Conservation (phyloP, 64 coral and sea anemone species). For the Montipora capricornis region DNA sequence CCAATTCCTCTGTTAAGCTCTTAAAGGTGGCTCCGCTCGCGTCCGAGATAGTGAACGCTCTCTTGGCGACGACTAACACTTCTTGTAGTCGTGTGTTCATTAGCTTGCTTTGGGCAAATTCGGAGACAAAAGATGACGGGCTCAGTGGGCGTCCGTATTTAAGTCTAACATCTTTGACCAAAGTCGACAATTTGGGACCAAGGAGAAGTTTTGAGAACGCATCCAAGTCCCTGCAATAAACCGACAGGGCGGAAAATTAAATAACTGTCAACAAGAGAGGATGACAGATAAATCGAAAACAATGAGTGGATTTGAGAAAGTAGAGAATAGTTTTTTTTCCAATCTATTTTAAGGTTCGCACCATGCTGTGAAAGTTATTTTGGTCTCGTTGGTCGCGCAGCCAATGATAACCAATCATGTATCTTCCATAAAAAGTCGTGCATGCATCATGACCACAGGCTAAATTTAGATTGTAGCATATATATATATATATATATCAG, state of each 20-base stretch:
- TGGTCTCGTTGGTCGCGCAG: no score
- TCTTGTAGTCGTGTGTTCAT: neutral
- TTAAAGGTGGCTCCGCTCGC: conserved; percentile 14
- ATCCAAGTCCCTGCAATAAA: conserved; percentile 3
- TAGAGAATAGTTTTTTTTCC: no score
- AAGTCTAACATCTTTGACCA: neutral
- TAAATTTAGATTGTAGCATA: no score
- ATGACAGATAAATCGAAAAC: no score
- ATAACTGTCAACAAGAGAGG: no score
- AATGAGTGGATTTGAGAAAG: no score
- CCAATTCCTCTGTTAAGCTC: conserved; percentile 6
- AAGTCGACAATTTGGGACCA: neutral
- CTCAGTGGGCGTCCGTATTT: neutral
- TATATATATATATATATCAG: no score
- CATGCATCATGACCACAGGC: no score
- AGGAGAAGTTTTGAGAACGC: conserved; percentile 29
- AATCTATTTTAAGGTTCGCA: no score
- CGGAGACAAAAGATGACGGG: neutral
- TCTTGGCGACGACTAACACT: neutral
- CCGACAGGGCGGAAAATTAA: neutral
- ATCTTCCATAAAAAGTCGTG: no score
- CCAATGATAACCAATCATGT: no score
- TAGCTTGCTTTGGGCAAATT: neutral
- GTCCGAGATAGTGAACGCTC: conserved; percentile 38
- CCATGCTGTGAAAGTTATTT: no score